Percentiles rank a stretch among this genome's conserved stretches.
These are phyloP conservation scores for Pandemis cinnamomeana DNA, from an alignment of 2,888 invertebrate species.

Conservation along the genomic window DNA sequence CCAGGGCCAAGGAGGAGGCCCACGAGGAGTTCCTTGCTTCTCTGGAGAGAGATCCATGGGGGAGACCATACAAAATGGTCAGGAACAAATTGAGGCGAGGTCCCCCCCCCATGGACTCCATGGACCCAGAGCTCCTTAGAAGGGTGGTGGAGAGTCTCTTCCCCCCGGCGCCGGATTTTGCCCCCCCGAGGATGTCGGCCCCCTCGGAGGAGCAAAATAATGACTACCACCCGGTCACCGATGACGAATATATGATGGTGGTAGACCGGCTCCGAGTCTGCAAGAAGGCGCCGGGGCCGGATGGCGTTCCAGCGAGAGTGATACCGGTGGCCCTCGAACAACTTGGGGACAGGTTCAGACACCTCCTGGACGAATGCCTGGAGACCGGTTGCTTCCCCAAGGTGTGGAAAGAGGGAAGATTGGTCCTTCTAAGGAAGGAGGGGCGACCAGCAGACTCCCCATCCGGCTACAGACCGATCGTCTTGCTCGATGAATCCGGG, in stretches of 20 bases:
- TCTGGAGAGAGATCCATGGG: too few species aligned
- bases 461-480: constrained; percentile 1
- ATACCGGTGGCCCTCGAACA: neutral
- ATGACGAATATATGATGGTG: neutral
- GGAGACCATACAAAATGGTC: neutral
- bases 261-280: neutral
- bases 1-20: too few species aligned
- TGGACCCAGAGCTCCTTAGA: neutral
- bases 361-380: neutral
- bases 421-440: neutral
- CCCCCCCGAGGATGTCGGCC: too few species aligned
- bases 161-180: neutral
- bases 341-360: neutral
- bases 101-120: neutral
- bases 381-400: neutral
- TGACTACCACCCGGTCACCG: neutral
- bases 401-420: neutral
- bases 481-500: neutral
- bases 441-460: constrained; percentile 1
- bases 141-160: neutral
- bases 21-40: too few species aligned
- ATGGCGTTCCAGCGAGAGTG: neutral
- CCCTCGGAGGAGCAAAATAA: neutral
- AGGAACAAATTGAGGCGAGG: neutral
- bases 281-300: neutral